These are phyloP conservation scores for Trisateles emortualis DNA, from an alignment of 2,888 invertebrate genomes.

Conservation along the genomic window DNA sequence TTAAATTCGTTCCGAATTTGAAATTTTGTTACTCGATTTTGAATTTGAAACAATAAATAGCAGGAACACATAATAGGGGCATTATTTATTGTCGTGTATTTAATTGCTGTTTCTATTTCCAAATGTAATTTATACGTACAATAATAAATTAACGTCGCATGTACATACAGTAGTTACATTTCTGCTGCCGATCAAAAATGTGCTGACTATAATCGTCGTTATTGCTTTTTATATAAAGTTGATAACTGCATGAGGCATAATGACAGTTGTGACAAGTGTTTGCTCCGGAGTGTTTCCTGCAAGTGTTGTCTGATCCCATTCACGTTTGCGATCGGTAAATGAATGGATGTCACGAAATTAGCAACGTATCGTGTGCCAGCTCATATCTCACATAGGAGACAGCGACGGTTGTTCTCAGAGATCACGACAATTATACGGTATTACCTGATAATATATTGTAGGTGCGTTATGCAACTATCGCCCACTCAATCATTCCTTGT, in stretches of 20 bases:
- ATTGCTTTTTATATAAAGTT: slow-evolving; percentile 23
- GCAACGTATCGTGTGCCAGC: slow-evolving; percentile 80
- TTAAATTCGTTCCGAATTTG: slow-evolving; percentile 40
- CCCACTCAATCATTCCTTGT: slow-evolving; percentile 70
- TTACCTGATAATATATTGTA: slow-evolving; percentile 75
- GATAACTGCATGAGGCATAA: slow-evolving; percentile 23
- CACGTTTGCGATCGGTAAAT: slow-evolving; percentile 75
- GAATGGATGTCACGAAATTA: slow-evolving; percentile 83
- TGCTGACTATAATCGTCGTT: slow-evolving; percentile 17
- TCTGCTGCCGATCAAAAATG: slow-evolving; percentile 38
- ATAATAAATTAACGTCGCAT: slow-evolving; percentile 66
- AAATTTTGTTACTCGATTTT: slow-evolving; percentile 49
- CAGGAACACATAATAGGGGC: slow-evolving; percentile 55
- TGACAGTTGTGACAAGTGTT: slow-evolving; percentile 17
- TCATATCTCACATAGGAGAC: slow-evolving; percentile 76
- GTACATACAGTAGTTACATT: slow-evolving; percentile 43
- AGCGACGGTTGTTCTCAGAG: slow-evolving; percentile 71
- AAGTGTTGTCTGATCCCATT: slow-evolving; percentile 75
- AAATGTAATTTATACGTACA: slow-evolving; percentile 66
- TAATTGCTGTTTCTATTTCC: slow-evolving; percentile 67
- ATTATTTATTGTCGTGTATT: slow-evolving; percentile 63
- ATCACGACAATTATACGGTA: slow-evolving; percentile 75
- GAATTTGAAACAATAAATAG: slow-evolving; percentile 60
- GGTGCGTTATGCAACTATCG: slow-evolving; percentile 66
- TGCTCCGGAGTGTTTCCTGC: slow-evolving; percentile 29